phyloP scores from a whole-genome alignment of 2,113 vertebrate species.

The Alethe castanea region DNA sequence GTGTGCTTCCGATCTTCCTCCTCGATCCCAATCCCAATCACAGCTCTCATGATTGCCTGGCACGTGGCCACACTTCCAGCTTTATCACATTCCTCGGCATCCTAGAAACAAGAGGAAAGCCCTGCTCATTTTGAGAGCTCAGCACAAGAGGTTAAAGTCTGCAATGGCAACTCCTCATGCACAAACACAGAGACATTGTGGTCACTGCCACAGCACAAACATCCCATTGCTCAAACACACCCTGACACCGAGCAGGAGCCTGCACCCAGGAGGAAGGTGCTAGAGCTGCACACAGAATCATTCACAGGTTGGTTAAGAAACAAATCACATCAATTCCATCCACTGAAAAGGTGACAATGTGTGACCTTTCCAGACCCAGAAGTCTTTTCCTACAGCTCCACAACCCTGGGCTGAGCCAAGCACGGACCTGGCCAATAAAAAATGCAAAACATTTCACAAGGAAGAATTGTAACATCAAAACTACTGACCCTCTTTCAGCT shows the following conservation, averaged over 20 bases:
- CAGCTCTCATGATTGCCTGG: slow-evolving; percentile 92
- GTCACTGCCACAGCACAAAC: background rate
- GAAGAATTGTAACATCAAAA: background rate
- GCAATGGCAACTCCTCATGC: background rate
- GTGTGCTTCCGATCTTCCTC: slow-evolving; percentile 97
- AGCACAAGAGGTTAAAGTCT: background rate
- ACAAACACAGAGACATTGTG: background rate
- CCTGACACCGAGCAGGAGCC: background rate
- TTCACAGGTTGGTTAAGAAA: background rate
- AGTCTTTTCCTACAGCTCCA: background rate
- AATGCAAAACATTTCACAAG: background rate
- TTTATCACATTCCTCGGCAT: slow-evolving; percentile 97
- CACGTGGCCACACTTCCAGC: slow-evolving; percentile 96
- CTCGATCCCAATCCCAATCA: slow-evolving; percentile 96
- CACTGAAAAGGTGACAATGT: background rate
- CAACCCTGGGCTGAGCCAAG: background rate
- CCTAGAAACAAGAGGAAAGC: slow-evolving; percentile 70
- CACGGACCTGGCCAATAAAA: background rate
- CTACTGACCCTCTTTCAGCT: background rate
- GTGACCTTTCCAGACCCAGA: background rate
- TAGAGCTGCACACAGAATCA: background rate
- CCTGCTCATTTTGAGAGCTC: background rate
- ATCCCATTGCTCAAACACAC: background rate
- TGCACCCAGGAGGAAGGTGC: background rate
- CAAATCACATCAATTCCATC: background rate